phyloP scores from a whole-genome alignment of 2,797 vertebrate species.

The Austrolebias charrua region DNA sequence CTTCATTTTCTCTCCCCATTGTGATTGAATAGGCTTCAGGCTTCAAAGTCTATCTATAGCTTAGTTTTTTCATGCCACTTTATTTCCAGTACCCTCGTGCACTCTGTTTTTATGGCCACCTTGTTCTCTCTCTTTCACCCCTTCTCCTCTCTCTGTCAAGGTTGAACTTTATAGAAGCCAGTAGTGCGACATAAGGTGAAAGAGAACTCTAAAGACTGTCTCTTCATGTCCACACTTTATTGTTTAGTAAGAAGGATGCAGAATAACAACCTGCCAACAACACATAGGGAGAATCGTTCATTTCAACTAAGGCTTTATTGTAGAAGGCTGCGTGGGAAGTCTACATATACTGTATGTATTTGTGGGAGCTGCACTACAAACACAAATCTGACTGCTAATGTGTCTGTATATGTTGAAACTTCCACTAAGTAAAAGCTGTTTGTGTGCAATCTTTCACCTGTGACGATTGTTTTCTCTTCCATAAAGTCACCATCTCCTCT shows the following conservation, averaged over 20 bases:
- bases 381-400: conserved; percentile 37
- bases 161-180: conserved; percentile 80
- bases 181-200: conserved; percentile 69
- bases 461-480: conserved; percentile 35
- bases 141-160: conserved; percentile 68
- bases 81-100: conserved; percentile 20
- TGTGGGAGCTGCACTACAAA: conserved; percentile 27
- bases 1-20: conserved; percentile 49
- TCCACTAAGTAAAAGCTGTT: conserved; percentile 7
- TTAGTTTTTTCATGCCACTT: conserved; percentile 42
- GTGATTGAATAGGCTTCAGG: conserved; percentile 48
- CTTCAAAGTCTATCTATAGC: conserved; percentile 45
- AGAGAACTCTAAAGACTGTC: conserved; percentile 70
- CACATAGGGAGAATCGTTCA: conserved; percentile 65
- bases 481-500: conserved; percentile 18
- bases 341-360: conserved; percentile 29
- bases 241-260: conserved; percentile 71
- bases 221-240: conserved; percentile 77
- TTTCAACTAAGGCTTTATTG: conserved; percentile 71
- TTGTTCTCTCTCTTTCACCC: conserved; percentile 31
- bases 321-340: conserved; percentile 44
- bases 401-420: conserved; percentile 22
- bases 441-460: conserved; percentile 27
- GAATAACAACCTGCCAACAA: conserved; percentile 77
- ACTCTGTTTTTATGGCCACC: conserved; percentile 12